Percentiles rank a stretch among this genome's conserved stretches.
These are phyloP conservation scores for Acomys russatus DNA, from an alignment of 2,797 vertebrate genomes.

Conservation along the genomic window DNA sequence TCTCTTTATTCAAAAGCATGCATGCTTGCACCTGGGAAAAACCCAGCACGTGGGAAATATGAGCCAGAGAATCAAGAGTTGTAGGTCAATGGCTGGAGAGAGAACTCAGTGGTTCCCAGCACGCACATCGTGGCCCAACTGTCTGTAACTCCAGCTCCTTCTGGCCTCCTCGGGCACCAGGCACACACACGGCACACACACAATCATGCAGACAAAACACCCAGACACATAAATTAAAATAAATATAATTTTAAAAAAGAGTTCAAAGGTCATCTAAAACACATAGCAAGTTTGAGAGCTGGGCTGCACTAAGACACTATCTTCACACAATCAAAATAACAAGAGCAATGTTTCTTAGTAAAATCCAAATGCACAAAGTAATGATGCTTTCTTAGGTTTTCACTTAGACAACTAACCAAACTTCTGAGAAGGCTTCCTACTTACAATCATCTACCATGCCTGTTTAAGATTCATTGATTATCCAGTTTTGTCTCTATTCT, in stretches of 20 bases:
- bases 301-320: no score
- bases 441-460: conserved; percentile 28
- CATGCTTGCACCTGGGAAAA: neutral
- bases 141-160: no score
- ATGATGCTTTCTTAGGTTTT: conserved; percentile 32
- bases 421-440: conserved; percentile 57
- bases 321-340: neutral
- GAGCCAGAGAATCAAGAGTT: neutral
- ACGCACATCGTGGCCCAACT: no score
- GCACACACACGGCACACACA: no score
- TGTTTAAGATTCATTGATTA: neutral
- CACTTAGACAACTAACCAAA: conserved; percentile 29
- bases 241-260: neutral
- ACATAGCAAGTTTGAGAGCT: neutral
- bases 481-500: neutral
- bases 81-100: no score
- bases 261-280: neutral
- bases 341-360: neutral
- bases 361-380: conserved; percentile 6
- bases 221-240: neutral
- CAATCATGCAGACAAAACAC: neutral
- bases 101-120: no score
- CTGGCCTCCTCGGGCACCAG: no score
- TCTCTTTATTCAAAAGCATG: conserved; percentile 48
- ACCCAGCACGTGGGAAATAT: neutral